Evolutionary conservation across 2,113 vertebrate species (phyloP).

Genomic region (Jaculus jaculus): DNA sequence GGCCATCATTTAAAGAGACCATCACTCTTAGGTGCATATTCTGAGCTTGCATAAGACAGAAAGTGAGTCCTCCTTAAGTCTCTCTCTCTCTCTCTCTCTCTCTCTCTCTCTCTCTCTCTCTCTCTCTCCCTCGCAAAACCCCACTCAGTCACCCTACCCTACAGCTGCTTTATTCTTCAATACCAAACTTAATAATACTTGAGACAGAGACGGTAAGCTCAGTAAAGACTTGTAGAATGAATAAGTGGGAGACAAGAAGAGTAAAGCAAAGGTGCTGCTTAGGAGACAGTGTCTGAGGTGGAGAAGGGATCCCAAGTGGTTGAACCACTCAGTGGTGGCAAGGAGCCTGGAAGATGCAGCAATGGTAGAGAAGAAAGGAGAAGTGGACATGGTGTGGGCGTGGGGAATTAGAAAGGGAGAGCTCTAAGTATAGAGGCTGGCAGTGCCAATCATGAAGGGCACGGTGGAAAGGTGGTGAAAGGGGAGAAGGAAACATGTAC

Average conservation of each 20-base stretch:
- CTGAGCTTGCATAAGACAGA: neutral
- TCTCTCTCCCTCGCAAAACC: neutral
- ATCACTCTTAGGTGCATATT: rapidly evolving
- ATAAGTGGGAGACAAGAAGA: neutral
- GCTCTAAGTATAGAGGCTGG: neutral
- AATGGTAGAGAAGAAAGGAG: neutral
- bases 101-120: neutral
- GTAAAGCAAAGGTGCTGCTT: neutral
- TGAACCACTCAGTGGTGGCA: too few species aligned
- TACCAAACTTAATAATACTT: neutral
- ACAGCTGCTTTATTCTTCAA: neutral
- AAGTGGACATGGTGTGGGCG: neutral
- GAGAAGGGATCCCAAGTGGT: neutral
- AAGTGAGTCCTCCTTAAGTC: neutral
- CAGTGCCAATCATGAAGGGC: neutral
- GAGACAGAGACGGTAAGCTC: neutral
- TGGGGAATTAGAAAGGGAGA: neutral
- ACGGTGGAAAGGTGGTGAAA: too few species aligned
- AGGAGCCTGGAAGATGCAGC: neutral
- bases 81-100: neutral
- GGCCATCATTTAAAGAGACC: neutral
- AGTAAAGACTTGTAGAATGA: neutral
- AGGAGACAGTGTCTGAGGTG: neutral
- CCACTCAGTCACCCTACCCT: too few species aligned
- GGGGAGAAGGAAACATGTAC: too few species aligned